A percentile compares a stretch with the other conserved stretches of the same genome.
Conservation (phyloP, 1,140 invertebrate species). For the Leptopilina boulardi region DNA sequence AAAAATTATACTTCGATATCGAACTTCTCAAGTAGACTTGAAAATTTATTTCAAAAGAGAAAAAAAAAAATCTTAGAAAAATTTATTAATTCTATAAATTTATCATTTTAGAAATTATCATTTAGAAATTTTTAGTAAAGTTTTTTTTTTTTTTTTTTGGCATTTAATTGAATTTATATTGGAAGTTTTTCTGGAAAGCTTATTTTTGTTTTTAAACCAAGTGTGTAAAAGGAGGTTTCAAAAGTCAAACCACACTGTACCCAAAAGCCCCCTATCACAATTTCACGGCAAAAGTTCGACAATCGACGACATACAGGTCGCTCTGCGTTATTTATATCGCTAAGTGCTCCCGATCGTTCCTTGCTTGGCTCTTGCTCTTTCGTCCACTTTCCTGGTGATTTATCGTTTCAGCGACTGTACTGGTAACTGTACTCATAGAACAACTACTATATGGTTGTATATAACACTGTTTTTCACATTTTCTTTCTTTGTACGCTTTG, state of each 20-base stretch:
- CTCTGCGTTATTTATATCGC: constrained; percentile 72
- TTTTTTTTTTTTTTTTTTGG: too few species aligned
- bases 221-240: neutral
- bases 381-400: constrained; percentile 60
- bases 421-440: constrained; percentile 31
- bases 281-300: constrained; percentile 66
- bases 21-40: neutral
- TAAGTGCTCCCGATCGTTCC: constrained; percentile 73
- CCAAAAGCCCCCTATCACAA: constrained; percentile 48
- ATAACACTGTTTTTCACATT: constrained; percentile 31
- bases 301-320: constrained; percentile 74
- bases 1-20: neutral
- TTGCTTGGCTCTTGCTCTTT: constrained; percentile 66
- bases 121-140: too few species aligned
- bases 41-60: neutral
- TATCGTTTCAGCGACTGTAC: constrained; percentile 54
- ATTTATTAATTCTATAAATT: too few species aligned
- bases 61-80: too few species aligned
- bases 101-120: too few species aligned
- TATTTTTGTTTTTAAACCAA: neutral
- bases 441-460: constrained; percentile 15
- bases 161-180: neutral
- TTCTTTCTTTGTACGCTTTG: neutral
- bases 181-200: neutral
- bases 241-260: constrained; percentile 46